Evolutionary conservation across 2,888 invertebrate genomes (phyloP).

Genomic region (Mesorhabditis spiculigera): DNA sequence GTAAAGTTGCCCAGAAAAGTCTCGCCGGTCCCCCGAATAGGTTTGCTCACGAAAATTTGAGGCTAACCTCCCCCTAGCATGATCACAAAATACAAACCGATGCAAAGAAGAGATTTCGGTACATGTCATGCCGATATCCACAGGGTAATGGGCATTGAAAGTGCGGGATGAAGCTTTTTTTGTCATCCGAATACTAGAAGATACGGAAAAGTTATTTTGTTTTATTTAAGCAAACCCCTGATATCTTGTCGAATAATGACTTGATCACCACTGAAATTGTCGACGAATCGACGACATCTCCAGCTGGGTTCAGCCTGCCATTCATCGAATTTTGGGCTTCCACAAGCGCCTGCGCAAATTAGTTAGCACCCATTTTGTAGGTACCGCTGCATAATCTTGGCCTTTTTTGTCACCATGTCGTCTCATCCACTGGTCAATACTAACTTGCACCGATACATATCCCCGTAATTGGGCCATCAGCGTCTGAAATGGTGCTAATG

Average conservation of each 20-base stretch:
- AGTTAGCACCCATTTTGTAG: neutral
- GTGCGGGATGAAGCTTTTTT: constrained; percentile 30
- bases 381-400: constrained; percentile 20
- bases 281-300: constrained; percentile 18
- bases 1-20: no score
- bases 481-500: constrained; percentile 9
- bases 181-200: neutral
- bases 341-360: neutral
- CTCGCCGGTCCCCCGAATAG: no score
- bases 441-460: constrained; percentile 44
- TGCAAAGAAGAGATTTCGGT: constrained; percentile 24
- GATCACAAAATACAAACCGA: neutral
- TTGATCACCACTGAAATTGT: constrained; percentile 9
- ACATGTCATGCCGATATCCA: constrained; percentile 32
- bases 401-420: constrained; percentile 30
- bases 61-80: no score
- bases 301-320: constrained; percentile 8
- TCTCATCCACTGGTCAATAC: constrained; percentile 48
- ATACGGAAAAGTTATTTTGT: neutral
- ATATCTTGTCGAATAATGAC: constrained; percentile 11
- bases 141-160: constrained; percentile 48
- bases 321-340: neutral
- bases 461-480: constrained; percentile 44
- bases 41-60: no score
- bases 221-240: neutral